These are phyloP conservation scores for Eupithecia dodoneata DNA, from an alignment of 2,888 invertebrate genomes.

Conservation along the genomic window DNA sequence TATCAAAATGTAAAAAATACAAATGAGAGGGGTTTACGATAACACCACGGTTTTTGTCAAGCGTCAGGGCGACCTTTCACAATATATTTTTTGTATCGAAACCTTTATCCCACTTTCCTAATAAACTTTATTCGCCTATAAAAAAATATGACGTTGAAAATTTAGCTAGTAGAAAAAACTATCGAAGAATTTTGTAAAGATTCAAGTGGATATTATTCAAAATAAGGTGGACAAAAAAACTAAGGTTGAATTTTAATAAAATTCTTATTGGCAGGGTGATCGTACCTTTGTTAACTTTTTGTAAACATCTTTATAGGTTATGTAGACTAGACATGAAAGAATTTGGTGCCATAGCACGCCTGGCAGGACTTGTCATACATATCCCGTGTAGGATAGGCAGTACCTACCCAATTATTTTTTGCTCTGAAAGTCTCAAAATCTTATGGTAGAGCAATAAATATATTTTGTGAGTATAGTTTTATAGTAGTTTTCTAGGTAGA, in stretches of 20 bases:
- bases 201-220: constrained; percentile 32
- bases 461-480: too few species aligned
- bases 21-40: constrained; percentile 75
- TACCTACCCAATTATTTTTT: not conserved
- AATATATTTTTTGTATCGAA: constrained; percentile 75
- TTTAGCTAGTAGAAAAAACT: constrained; percentile 38
- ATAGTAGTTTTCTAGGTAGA: too few species aligned
- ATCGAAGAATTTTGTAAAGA: constrained; percentile 36
- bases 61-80: constrained; percentile 79
- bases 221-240: constrained; percentile 4
- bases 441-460: not conserved
- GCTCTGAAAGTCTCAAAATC: not conserved
- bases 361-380: not conserved
- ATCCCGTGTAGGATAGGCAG: not conserved
- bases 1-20: constrained; percentile 75
- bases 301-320: not conserved
- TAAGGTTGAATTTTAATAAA: not conserved
- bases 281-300: not conserved
- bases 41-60: constrained; percentile 75
- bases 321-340: not conserved
- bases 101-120: constrained; percentile 77
- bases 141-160: constrained; percentile 49
- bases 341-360: not conserved
- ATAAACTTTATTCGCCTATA: constrained; percentile 80
- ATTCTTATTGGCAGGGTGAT: constrained; percentile 1